Evolutionary conservation across 2,113 vertebrate species (phyloP), one percentile per base, ranked within the genome.

Genomic region (Gasterosteus nipponicus): DNA sequence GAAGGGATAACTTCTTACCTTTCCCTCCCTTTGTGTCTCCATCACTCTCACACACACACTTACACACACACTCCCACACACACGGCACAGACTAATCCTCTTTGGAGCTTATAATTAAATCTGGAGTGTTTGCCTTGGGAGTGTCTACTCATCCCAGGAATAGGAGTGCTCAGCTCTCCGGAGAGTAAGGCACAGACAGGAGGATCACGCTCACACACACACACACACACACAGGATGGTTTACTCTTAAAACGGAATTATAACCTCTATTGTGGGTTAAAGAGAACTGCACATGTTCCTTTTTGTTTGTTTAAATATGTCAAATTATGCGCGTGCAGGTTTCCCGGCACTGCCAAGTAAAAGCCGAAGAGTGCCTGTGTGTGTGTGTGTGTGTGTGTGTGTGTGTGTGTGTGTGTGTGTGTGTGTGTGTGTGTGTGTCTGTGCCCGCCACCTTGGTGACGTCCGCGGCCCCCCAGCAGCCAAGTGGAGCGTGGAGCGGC

Each of bases 81-180:
- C 77, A 53, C 62, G 41, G 66, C 56, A 68, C 78, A 80, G 71
- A 78, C 87, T 94, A 94, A 94, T 94, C 93, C 91, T 91, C 91
- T 92, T 94, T 93, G 86, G 91, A 89, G 91, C 88, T 89, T 82
- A 89, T 93, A 94, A 94, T 94, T 94, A 94, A 94, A 94, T 94
- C 91, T 93, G 81, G 91, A 94, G 92, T 93, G 92, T 93, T 93
- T 94, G 92, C 89, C 87, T 92, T 92, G 89, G 84, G 93, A 92
- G 91, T 80, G 89, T 91, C 89, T 90, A 83, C 90, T 92, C 90
- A 91, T 92, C 89, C 91, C 82, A 84, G 87, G 87, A 92, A 88
- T 87, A 89, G 88, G 88, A 87, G 90, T 88, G 88, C 90, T 93
- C 87, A 74, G 73, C 78, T 90, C 92, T 90, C 86, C 51, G 62